Evolutionary conservation across 2,797 vertebrate genomes (phyloP).

Genomic region (Scleropages formosus): DNA sequence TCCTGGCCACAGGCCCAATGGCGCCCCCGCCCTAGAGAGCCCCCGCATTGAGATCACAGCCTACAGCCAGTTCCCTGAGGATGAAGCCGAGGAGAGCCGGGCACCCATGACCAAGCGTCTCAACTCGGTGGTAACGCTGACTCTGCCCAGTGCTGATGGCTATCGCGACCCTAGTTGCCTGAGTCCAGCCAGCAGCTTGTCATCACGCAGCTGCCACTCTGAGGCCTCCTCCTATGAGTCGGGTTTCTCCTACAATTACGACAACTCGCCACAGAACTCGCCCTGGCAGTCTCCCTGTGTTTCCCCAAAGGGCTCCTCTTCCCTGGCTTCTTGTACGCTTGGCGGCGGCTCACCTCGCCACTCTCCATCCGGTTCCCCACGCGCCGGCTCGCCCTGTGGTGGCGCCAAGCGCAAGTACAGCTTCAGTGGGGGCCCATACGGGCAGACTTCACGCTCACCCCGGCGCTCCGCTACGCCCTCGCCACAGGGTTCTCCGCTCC

Average conservation of each 20-base stretch:
- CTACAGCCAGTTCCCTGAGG: constrained; percentile 73
- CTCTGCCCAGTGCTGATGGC: constrained; percentile 72
- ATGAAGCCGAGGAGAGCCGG: constrained; percentile 64
- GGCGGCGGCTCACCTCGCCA: constrained; percentile 70
- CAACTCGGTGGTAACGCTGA: constrained; percentile 74
- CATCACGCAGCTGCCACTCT: constrained; percentile 82
- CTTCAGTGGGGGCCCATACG: constrained; percentile 63
- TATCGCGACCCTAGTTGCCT: constrained; percentile 81
- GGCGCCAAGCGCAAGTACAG: constrained; percentile 80
- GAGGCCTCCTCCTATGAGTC: constrained; percentile 84
- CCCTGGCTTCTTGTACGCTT: constrained; percentile 68
- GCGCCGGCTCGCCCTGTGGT: constrained; percentile 72
- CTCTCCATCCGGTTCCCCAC: constrained; percentile 74
- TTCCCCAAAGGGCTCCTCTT: constrained; percentile 77
- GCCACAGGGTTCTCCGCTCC: constrained; percentile 70
- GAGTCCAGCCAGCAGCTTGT: constrained; percentile 82
- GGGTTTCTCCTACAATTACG: constrained; percentile 75
- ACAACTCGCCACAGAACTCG: constrained; percentile 78
- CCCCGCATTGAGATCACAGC: constrained; percentile 83
- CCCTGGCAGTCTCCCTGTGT: constrained; percentile 84
- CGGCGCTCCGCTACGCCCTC: constrained; percentile 75
- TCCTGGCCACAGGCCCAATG: constrained; percentile 64
- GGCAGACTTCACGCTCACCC: constrained; percentile 71
- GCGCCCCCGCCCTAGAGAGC: constrained; percentile 74
- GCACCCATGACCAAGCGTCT: constrained; percentile 65